Evolutionary conservation across 2,113 vertebrate species (phyloP), one percentile per base, ranked within the genome.

Genomic region (Neodontobutis hainanensis): DNA sequence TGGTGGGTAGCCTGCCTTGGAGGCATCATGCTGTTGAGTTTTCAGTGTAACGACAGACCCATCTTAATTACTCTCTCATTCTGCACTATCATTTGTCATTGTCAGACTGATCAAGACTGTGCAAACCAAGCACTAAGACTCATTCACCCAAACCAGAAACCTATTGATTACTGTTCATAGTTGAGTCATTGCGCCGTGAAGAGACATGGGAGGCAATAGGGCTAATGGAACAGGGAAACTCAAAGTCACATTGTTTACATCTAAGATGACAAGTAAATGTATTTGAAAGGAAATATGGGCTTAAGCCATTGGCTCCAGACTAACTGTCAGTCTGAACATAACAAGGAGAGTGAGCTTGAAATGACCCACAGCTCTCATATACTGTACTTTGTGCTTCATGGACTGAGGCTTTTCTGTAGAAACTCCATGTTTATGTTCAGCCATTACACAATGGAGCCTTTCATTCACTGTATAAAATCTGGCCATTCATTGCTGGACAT

Each of bases 51-150:
- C 81, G 73, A 86, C 73, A 78, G 84, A 85, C 78, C 89, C 83
- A 79, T 92, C 90, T 91, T 93, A 91, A 92, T 93, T 92, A 92
- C 90, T 86, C 74, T 80, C 77, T 66, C 72, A 87, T 78, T 79
- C 75, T 78, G 73, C 59, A 15, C 77, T 62, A 73, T 88, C 73
- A 91, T 91, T 88, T 83, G 73, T 92, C 89, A 84, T 85, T 86
- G 90, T 88, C 87, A 83, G 68, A 51, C 87, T 70, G 81, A 88
- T 87, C 81, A 88, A 80, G 78, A 87, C 82, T 78, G 82, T 88
- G 89, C 83, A 87, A 86, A 88, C 67, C 82, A 61, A 88, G 88
- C 87, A 82, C 78, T 64, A 68, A 81, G 88, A 72, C 86, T 87
- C 80, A 87, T 89, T 90, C 87, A 87, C 77, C 87, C 85, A 86